Conservation (phyloP, 1,140 invertebrate species). For the Solenopsis invicta region DNA sequence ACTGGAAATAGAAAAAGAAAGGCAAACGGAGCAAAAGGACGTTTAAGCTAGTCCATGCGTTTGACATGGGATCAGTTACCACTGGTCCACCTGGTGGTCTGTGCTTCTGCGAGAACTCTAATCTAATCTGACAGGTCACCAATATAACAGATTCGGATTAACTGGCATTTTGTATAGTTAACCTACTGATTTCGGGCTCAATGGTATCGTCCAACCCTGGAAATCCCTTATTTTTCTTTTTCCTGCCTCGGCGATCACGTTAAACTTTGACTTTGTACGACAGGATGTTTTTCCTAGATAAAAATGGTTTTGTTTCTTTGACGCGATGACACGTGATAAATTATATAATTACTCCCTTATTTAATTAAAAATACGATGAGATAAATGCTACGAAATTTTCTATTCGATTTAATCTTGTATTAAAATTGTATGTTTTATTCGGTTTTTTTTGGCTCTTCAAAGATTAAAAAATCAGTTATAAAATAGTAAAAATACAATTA, state of each 20-base stretch:
- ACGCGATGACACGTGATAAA: background rate
- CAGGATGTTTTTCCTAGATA: background rate
- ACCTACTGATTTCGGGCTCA: constrained; percentile 76
- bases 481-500: background rate
- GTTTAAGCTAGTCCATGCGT: constrained; percentile 56
- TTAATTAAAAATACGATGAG: background rate
- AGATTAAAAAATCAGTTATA: background rate
- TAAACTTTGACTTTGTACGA: constrained; percentile 49
- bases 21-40: constrained; percentile 32
- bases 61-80: constrained; percentile 77
- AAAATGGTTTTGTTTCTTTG: background rate
- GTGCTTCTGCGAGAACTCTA: constrained; percentile 68
- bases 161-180: constrained; percentile 81
- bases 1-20: constrained; percentile 34
- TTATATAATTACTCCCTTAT: background rate
- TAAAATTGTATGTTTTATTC: background rate
- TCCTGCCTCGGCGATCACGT: constrained; percentile 25
- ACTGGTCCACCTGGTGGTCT: constrained; percentile 77
- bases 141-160: constrained; percentile 78
- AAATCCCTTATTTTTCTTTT: constrained; percentile 59
- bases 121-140: constrained; percentile 82
- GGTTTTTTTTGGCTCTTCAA: background rate
- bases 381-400: background rate
- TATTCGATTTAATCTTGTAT: background rate
- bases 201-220: constrained; percentile 27